Conservation (phyloP, 2,888 invertebrate genomes). For the Pristionchus japonicus region DNA sequence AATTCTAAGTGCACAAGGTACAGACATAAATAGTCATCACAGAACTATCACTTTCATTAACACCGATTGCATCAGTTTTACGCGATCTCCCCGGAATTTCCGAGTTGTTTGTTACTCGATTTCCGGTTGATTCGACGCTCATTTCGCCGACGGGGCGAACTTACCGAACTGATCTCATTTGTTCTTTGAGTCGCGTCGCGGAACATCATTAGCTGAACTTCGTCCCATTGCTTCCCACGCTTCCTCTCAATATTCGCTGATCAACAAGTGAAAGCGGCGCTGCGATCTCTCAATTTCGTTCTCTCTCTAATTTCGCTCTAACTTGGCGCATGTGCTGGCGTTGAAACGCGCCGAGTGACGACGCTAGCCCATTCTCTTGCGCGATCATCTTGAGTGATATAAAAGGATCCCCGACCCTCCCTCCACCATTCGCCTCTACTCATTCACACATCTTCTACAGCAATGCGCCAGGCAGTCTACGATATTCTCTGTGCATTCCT, state of each 20-base stretch:
- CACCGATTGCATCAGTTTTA: conserved; percentile 1
- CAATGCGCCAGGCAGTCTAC: conserved; percentile 38
- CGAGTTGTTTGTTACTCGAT: background rate
- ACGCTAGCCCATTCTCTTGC: background rate
- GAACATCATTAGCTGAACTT: background rate
- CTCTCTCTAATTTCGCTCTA: background rate
- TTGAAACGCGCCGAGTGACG: background rate
- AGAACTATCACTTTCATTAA: too few relatives aligned
- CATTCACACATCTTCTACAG: background rate
- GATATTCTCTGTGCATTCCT: conserved; percentile 55
- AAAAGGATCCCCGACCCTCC: background rate
- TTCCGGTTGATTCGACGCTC: background rate
- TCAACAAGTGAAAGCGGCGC: background rate
- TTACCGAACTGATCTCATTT: background rate
- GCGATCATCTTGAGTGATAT: background rate
- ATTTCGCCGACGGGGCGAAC: background rate
- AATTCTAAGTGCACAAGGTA: too few relatives aligned
- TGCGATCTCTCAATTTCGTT: background rate
- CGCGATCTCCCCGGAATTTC: background rate
- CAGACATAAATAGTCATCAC: background rate
- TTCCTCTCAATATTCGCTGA: background rate
- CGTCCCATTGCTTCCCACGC: background rate
- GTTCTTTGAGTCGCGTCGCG: background rate
- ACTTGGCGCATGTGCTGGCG: background rate
- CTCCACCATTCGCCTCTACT: background rate